These are phyloP conservation scores for Lepidochrysops patricia DNA, from an alignment of 2,888 invertebrate genomes.

Conservation along the genomic window DNA sequence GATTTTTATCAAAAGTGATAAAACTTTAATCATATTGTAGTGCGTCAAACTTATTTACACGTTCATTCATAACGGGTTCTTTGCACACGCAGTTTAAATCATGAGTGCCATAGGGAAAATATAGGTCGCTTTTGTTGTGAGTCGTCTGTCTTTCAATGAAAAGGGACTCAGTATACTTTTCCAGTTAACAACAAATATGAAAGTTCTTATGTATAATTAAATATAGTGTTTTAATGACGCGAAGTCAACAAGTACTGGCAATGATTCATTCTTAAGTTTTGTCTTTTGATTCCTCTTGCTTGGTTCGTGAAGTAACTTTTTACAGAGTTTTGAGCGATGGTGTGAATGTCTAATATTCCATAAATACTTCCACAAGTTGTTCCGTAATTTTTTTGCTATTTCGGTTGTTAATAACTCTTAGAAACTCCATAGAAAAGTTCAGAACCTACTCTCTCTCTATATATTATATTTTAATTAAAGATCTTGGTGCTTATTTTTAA, in stretches of 20 bases:
- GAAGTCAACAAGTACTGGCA: neutral
- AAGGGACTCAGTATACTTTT: neutral
- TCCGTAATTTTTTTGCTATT: too few species aligned
- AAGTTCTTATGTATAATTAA: too few species aligned
- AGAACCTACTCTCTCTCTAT: too few species aligned
- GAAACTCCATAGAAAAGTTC: too few species aligned
- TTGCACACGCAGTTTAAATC: neutral
- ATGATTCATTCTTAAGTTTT: neutral
- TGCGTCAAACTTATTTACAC: neutral
- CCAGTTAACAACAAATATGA: neutral
- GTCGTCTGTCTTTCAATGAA: neutral
- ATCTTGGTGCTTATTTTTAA: neutral
- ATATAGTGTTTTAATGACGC: neutral
- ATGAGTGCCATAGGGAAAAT: too few species aligned
- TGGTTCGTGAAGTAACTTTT: too few species aligned
- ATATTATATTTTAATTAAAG: too few species aligned
- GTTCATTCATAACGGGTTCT: neutral
- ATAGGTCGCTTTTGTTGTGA: too few species aligned
- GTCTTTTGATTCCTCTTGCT: neutral
- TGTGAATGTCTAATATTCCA: too few species aligned
- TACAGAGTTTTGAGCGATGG: too few species aligned
- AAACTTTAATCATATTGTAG: neutral
- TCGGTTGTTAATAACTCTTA: too few species aligned
- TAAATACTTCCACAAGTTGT: too few species aligned
- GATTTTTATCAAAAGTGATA: neutral